Base-by-base conservation (phyloP, 1,140 invertebrate species). In the Polypedilum pembai region DNA sequence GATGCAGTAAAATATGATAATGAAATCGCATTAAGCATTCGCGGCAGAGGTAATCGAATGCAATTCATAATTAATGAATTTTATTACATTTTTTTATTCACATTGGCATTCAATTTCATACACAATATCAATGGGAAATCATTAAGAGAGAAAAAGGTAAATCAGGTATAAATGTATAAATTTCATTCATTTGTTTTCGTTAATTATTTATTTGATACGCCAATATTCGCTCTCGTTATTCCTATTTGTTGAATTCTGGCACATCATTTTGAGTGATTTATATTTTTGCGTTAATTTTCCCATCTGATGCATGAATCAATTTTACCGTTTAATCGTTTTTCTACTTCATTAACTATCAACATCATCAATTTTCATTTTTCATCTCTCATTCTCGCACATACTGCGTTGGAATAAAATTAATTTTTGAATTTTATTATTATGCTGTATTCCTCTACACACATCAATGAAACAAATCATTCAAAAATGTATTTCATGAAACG, bases 31-130 rank as follows among this genome's bases (percentile, higher is more conserved):
- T 56, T 56, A 56, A 12, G 45, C 45, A 56, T 33, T 5, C n/a
- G n/a, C 41, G 41, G 41, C 15, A 45, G 41, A 45, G 41, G 41
- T 45, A 45, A 45, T 45, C 41, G 41, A 56, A 56, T 56, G 45
- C 45, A 56, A 56, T 56, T 56, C 45, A 56, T 56, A n/a, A 56
- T 56, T 56, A 56, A 56, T 56, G 45, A 56, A 56, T 56, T 56
- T 56, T 56, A 56, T 56, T 56, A 56, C 45, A 56, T 56, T 56
- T 56, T 56, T 15, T 56, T 56, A 56, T 56, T 33, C 24, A 5
- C 24, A n/a, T 56, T 56, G 45, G 45, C 45, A 56, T 56, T 56
- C 12, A 56, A 56, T 56, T n/a, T 56, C 45, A 56, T 45, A 8
- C 41, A 45, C 8, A 8, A 56, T 56, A 12, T n/a, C 45, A n/a